Conservation (phyloP, 2,888 invertebrate species). For the Drosophila robusta region DNA sequence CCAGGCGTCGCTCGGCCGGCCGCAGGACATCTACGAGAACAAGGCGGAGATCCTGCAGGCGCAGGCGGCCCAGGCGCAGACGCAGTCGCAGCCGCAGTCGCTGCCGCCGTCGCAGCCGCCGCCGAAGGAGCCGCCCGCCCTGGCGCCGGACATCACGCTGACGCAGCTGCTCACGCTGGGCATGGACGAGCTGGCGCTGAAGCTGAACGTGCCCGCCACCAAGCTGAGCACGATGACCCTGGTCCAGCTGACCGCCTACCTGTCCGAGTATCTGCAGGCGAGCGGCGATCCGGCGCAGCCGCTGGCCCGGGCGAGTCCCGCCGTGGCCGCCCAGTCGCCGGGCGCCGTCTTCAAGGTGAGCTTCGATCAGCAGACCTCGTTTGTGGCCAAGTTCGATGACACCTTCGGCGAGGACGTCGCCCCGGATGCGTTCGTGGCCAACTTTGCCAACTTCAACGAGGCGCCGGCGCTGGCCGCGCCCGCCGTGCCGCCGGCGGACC, state of each 20-base stretch:
- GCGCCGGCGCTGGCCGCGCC: conserved; percentile 51
- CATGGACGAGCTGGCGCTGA: conserved; percentile 91
- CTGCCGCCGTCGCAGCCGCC: conserved; percentile 71
- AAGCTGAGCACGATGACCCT: conserved; percentile 94
- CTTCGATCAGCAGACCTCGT: conserved; percentile 85
- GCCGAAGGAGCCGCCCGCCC: conserved; percentile 32
- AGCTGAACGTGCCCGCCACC: conserved; percentile 91
- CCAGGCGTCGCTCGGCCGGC: conserved; percentile 69
- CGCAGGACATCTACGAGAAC: conserved; percentile 83
- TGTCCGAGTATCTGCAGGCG: conserved; percentile 86
- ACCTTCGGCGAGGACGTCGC: conserved; percentile 86
- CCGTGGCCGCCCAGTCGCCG: conserved; percentile 26
- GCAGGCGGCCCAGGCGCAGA: conserved; percentile 55
- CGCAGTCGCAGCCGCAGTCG: conserved; percentile 51
- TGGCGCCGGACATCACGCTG: conserved; percentile 89
- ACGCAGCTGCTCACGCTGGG: conserved; percentile 93
- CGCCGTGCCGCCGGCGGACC: conserved; percentile 88
- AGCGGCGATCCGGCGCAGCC: conserved; percentile 85
- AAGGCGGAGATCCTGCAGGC: conserved; percentile 83
- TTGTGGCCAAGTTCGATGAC: conserved; percentile 88
- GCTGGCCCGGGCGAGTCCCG: conserved; percentile 39
- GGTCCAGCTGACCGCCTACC: conserved; percentile 93
- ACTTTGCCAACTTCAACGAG: conserved; percentile 88
- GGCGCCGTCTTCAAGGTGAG: conserved; percentile 83
- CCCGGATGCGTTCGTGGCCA: conserved; percentile 87